Percentiles rank a stretch among this genome's conserved stretches.
Conservation (phyloP, 2,113 vertebrate species). For the Neoarius graeffei region DNA sequence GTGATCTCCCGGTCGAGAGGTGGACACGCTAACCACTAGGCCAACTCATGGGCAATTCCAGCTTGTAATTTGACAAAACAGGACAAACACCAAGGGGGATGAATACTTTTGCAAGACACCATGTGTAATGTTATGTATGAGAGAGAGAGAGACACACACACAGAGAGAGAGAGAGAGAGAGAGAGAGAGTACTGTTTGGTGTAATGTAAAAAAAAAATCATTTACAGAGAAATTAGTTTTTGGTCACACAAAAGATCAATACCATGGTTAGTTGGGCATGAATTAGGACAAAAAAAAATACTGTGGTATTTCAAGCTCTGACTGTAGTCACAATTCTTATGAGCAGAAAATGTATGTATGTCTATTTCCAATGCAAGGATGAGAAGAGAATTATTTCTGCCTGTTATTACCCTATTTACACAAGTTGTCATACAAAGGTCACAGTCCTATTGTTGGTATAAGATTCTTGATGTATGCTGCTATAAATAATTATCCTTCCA, state of each 20-base stretch:
- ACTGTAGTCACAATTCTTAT: neutral
- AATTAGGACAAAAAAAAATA: neutral
- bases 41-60: too few relatives aligned
- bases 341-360: neutral
- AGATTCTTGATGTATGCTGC: neutral
- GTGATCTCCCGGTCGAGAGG: too few relatives aligned
- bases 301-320: neutral
- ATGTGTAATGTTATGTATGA: too few relatives aligned
- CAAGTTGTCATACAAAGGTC: neutral
- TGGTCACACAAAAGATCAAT: neutral
- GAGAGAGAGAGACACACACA: too few relatives aligned
- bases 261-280: neutral
- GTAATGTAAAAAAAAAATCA: too few relatives aligned
- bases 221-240: neutral
- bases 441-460: neutral
- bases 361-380: neutral
- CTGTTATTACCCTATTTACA: neutral
- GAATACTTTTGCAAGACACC: too few relatives aligned
- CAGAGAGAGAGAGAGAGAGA: too few relatives aligned
- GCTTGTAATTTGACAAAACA: too few relatives aligned
- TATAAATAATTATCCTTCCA: neutral
- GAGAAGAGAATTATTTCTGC: neutral
- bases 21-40: too few relatives aligned
- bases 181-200: too few relatives aligned
- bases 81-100: too few relatives aligned